These are phyloP conservation scores for Ectobius pallidus DNA, from an alignment of 2,888 invertebrate species.

Conservation along the genomic window DNA sequence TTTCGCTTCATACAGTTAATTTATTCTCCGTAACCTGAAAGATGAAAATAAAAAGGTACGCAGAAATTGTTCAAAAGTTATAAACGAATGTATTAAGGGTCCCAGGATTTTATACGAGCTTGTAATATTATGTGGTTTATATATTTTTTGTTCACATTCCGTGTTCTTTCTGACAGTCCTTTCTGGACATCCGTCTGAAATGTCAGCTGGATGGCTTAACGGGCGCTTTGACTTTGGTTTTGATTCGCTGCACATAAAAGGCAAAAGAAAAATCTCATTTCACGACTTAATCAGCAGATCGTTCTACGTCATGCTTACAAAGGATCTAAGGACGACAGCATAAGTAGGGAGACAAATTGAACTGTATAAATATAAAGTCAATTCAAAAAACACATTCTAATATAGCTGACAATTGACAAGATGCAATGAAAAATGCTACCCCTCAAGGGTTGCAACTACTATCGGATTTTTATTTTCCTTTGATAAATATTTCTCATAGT, in stretches of 20 bases:
- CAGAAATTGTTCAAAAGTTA: slow-evolving; percentile 27
- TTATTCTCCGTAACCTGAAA: slow-evolving; percentile 25
- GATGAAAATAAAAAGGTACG: slow-evolving; percentile 15
- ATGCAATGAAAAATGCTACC: too few relatives aligned
- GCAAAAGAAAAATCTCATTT: slow-evolving; percentile 30
- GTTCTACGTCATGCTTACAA: background rate
- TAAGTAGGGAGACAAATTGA: background rate
- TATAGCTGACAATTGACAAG: too few relatives aligned
- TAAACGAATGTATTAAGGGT: slow-evolving; percentile 24
- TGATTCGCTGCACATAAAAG: slow-evolving; percentile 20
- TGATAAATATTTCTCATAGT: too few relatives aligned
- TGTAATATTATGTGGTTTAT: slow-evolving; percentile 13
- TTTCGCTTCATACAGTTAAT: slow-evolving; percentile 24
- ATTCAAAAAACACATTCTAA: too few relatives aligned
- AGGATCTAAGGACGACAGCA: slow-evolving; percentile 4
- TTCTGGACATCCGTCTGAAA: slow-evolving; percentile 20
- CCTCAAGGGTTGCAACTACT: too few relatives aligned
- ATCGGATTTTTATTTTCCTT: too few relatives aligned
- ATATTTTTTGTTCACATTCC: background rate
- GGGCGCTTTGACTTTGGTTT: slow-evolving; percentile 12
- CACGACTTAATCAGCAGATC: slow-evolving; percentile 24
- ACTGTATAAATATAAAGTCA: too few relatives aligned
- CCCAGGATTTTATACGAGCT: slow-evolving; percentile 3
- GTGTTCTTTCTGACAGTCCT: slow-evolving; percentile 19
- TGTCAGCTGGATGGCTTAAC: slow-evolving; percentile 4